Evolutionary conservation across 2,797 vertebrate species (phyloP).

Genomic region (Lacerta agilis): DNA sequence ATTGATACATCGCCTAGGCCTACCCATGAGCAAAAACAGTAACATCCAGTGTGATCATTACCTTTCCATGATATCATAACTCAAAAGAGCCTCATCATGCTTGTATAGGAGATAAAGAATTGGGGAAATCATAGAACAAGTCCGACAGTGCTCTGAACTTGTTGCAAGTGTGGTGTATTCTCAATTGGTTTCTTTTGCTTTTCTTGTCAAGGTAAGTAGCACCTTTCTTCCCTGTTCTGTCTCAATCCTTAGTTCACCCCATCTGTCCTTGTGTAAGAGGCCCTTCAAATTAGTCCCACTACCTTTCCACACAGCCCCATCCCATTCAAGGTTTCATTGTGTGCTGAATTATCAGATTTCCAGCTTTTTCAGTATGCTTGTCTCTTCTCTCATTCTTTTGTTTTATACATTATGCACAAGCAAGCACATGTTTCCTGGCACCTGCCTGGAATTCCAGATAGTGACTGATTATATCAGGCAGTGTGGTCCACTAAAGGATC

Average conservation of each 20-base stretch:
- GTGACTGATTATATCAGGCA: conserved; percentile 10
- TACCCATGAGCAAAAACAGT: not conserved
- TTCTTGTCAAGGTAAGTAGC: not conserved
- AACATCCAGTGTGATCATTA: not conserved
- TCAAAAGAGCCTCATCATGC: not conserved
- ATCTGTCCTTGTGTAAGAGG: not conserved
- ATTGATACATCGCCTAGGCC: too few relatives aligned
- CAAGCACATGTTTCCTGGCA: not conserved
- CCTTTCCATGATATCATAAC: not conserved
- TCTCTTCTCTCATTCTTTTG: not conserved
- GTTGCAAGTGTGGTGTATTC: not conserved
- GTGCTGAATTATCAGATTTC: not conserved
- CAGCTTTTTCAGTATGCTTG: not conserved
- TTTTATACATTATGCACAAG: fast-evolving
- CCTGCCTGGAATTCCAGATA: conserved; percentile 5
- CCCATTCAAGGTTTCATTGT: not conserved
- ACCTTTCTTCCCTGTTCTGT: not conserved
- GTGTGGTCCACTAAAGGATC: conserved; percentile 15
- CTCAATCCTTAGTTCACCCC: not conserved
- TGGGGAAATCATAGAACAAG: not conserved
- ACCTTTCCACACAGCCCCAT: too few relatives aligned
- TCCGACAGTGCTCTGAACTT: not conserved
- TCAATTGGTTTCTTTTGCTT: not conserved
- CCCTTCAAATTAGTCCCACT: not conserved
- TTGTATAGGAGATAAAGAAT: not conserved